These are phyloP conservation scores for Megalurothrips usitatus DNA, from an alignment of 2,888 invertebrate species.

Conservation along the genomic window DNA sequence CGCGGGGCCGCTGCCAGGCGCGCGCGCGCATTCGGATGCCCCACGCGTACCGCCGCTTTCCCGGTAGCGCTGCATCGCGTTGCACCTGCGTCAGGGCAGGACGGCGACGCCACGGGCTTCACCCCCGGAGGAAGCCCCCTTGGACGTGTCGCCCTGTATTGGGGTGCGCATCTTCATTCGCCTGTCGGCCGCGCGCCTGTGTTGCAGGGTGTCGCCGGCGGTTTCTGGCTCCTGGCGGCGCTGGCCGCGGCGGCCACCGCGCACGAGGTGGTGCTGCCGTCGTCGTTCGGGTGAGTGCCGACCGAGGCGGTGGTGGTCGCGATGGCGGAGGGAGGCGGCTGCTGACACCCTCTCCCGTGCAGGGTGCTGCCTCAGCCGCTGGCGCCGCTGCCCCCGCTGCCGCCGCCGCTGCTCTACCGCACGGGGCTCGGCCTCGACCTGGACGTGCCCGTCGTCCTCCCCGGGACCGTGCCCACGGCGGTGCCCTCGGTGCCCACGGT, in stretches of 20 bases:
- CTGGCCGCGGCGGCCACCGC: background rate
- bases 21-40: too few relatives aligned
- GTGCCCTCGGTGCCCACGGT: background rate
- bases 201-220: background rate
- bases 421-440: background rate
- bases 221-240: background rate
- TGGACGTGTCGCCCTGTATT: too few relatives aligned
- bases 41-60: background rate
- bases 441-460: background rate
- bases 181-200: background rate
- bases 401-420: background rate
- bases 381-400: background rate
- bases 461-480: background rate
- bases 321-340: background rate
- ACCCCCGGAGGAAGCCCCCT: too few relatives aligned
- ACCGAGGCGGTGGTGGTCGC: background rate
- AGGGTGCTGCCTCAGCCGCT: background rate
- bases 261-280: conserved; percentile 3
- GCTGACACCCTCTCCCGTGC: background rate
- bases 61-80: background rate
- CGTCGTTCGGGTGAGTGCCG: background rate
- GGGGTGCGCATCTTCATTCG: too few relatives aligned
- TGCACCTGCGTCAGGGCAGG: too few relatives aligned
- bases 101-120: too few relatives aligned
- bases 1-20: background rate